Base-by-base conservation (phyloP, 2,888 invertebrate genomes). In the Cryptocheilus praepositus region DNA sequence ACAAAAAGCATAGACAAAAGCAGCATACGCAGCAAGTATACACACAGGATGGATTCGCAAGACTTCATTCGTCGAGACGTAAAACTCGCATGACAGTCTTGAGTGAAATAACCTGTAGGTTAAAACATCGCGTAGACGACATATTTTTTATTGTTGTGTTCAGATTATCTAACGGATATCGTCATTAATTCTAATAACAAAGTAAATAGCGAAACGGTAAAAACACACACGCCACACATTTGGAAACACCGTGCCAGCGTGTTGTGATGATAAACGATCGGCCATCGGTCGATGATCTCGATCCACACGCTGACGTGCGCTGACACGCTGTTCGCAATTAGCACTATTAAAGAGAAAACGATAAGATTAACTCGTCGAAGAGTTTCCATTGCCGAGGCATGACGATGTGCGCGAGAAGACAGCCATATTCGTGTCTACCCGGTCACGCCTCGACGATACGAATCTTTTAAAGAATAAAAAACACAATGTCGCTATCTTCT, bases 341-440 rank as follows among this genome's bases (percentile, higher is more conserved):
- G 73, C 66, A 66, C 64, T 64, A 68, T 52, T 58, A 69, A 68
- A 61, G 56, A 57, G 46, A 66, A 70, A 51, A 49, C 46, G n/a
- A 56, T 57, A 66, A 59, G 60, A 70, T 71, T 64, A 28, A 61
- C 54, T 45, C 18, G 49, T 45, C 45, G 61, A 49, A 60, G 45
- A 55, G 19, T 60, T 68, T 65, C 62, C 25, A 68, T 60, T 58
- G 64, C 62, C 61, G 70, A 68, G 64, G 69, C 62, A 63, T 70
- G 70, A 72, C 61, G 61, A 44, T 44, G 36, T 7, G 36, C 36
- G 36, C 36, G 59, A 70, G 55, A 71, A 55, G 54, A 64, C 70
- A 71, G 70, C 66, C 71, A 71, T 69, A 71, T 73, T 75, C 74
- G 72, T 71, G 66, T 59, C 65, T 61, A 70, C 60, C 7, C 63